These are phyloP conservation scores for Sorex maritimensis DNA, from an alignment of 2,797 vertebrate species.

Conservation along the genomic window DNA sequence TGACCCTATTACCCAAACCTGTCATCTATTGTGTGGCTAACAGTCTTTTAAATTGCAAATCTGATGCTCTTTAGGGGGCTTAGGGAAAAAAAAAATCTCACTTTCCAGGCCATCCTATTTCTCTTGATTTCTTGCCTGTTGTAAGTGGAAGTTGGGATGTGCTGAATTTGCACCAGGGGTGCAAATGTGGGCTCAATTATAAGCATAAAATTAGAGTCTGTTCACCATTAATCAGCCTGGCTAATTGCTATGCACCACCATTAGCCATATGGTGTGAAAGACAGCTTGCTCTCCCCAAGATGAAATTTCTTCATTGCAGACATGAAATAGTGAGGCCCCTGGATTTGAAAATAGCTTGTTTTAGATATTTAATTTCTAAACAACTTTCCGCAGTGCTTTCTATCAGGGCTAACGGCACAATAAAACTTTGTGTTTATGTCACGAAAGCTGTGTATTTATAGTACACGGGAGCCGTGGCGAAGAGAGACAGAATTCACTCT, in stretches of 20 bases:
- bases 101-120: slow-evolving; percentile 90
- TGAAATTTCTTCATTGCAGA: slow-evolving; percentile 95
- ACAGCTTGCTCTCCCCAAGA: slow-evolving; percentile 95
- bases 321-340: slow-evolving; percentile 93
- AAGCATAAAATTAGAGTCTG: slow-evolving; percentile 97
- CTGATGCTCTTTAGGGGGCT: slow-evolving; percentile 91
- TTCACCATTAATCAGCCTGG: slow-evolving; percentile 98
- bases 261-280: slow-evolving; percentile 99
- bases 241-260: slow-evolving; percentile 98
- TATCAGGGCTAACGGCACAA: slow-evolving; percentile 92
- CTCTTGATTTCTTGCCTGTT: slow-evolving; percentile 92
- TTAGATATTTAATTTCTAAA: slow-evolving; percentile 94
- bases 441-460: slow-evolving; percentile 91
- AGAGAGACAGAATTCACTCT: slow-evolving; percentile 89
- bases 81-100: slow-evolving; percentile 86
- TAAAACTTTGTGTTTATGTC: slow-evolving; percentile 93
- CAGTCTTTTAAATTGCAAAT: slow-evolving; percentile 92
- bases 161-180: slow-evolving; percentile 95
- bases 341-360: slow-evolving; percentile 93
- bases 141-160: slow-evolving; percentile 93
- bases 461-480: slow-evolving; percentile 75
- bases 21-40: slow-evolving; percentile 91
- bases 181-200: slow-evolving; percentile 95
- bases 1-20: slow-evolving; percentile 92
- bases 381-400: slow-evolving; percentile 93